These are phyloP conservation scores for Potamarius usumacintae DNA, from an alignment of 2,113 vertebrate genomes.

Conservation along the genomic window DNA sequence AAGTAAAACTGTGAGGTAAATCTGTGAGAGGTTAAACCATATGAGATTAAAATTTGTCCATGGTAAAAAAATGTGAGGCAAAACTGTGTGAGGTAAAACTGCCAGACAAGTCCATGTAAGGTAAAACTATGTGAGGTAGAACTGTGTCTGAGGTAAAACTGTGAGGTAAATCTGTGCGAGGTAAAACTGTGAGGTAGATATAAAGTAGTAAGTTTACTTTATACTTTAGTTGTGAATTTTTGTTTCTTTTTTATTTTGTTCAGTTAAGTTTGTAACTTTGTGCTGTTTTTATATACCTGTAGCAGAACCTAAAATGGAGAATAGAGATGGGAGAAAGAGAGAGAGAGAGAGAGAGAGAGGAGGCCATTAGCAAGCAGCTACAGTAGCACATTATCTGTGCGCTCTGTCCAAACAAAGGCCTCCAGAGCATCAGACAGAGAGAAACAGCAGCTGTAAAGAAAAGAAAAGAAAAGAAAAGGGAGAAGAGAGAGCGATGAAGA, in stretches of 20 bases:
- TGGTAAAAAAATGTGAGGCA: too few relatives aligned
- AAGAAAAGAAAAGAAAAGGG: slow-evolving; percentile 13
- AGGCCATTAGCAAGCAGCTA: slow-evolving; percentile 65
- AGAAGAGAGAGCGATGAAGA: slow-evolving; percentile 44
- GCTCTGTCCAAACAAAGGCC: slow-evolving; percentile 74
- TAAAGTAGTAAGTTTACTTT: too few relatives aligned
- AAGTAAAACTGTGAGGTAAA: neutral
- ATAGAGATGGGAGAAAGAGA: slow-evolving; percentile 19
- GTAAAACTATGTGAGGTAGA: too few relatives aligned
- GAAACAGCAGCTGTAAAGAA: neutral
- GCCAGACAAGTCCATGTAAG: too few relatives aligned
- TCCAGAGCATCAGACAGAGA: slow-evolving; percentile 58
- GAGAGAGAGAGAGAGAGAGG: slow-evolving; percentile 48
- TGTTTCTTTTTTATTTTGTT: neutral
- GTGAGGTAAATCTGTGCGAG: too few relatives aligned
- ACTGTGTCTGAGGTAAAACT: too few relatives aligned
- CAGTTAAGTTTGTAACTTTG: neutral
- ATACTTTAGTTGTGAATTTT: too few relatives aligned
- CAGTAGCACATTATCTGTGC: slow-evolving; percentile 71
- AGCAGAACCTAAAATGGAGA: slow-evolving; percentile 29
- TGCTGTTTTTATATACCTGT: neutral
- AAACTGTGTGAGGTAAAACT: too few relatives aligned
- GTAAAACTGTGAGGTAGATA: too few relatives aligned
- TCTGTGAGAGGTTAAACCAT: too few relatives aligned
- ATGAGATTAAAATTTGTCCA: too few relatives aligned